Base-by-base conservation (phyloP, 2,888 invertebrate genomes). In the Drosophila histrio region DNA sequence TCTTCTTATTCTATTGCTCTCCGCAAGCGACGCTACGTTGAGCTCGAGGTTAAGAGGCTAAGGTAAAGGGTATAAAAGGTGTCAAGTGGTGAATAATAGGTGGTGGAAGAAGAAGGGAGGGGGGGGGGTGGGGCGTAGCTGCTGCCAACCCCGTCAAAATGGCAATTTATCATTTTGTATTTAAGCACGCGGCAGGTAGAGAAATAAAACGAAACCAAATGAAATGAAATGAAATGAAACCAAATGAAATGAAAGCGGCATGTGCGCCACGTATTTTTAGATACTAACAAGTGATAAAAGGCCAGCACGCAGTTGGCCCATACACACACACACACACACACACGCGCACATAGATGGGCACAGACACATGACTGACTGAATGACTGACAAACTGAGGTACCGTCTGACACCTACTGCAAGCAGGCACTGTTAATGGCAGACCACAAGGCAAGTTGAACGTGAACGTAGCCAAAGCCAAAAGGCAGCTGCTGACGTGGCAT, bases 141-240 rank as follows among this genome's bases (percentile, higher is more conserved):
- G 60, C 53, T 63, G 77, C 76, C 65, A 64, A 68, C 79, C 77
- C 84, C 85, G 88, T 82, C 79, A 89, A 87, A 89, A 85, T 80
- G 78, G 87, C 85, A 89, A 89, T 89, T 89, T 89, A 89, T 89
- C 87, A 87, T 83, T 79, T 86, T 81, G 83, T 84, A 78, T 83
- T 82, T 75, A 84, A 86, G 67, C 59, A 74, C 50, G 64, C 38
- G 62, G 79, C 85, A 81, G 82, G 85, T 77, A 71, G 72, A 60
- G 49, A 66, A 60, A 69, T 53, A 56, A 68, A 74, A 65, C 32
- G 59, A 69, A 52, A 68, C 54, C 56, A 66, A 72, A 69, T 50
- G 60, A 77, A 77, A 68, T 57, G 74, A 84, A 79, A 82, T 82
- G 69, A 71, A 76, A 69, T 53, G 61, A 81, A 77, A 71, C 65